Evolutionary conservation across 2,797 vertebrate species (phyloP).

Genomic region (Tolypeutes matacus): DNA sequence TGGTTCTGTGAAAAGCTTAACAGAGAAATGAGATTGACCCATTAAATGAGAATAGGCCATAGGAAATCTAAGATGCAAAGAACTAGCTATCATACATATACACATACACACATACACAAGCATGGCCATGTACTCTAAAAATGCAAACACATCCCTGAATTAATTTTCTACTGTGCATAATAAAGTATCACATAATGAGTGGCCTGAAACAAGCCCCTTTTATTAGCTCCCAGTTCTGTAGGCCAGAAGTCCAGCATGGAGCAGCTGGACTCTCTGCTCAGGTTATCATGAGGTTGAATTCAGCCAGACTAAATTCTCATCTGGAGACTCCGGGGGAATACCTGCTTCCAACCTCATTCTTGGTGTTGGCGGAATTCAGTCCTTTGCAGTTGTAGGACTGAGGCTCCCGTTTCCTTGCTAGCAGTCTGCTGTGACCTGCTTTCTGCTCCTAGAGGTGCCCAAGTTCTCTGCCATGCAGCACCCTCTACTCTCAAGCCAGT

Average conservation of each 20-base stretch:
- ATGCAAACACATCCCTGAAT: not conserved
- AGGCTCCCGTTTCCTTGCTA: not conserved
- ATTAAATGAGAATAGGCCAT: not conserved
- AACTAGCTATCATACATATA: not conserved
- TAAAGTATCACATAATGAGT: not conserved
- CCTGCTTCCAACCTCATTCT: not conserved
- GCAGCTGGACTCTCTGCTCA: not conserved
- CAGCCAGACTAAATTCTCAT: not conserved
- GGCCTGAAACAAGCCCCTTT: not conserved
- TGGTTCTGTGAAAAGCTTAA: not conserved
- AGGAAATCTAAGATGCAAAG: not conserved
- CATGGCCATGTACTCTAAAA: not conserved
- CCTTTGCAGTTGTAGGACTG: not conserved
- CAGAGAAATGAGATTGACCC: not conserved
- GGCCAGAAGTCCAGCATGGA: not conserved
- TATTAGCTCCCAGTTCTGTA: not conserved
- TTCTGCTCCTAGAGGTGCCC: not conserved
- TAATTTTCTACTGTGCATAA: not conserved
- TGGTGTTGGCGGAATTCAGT: not conserved
- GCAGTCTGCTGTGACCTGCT: not conserved
- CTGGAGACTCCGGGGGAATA: not conserved
- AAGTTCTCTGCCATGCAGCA: not conserved
- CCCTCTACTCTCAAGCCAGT: not conserved
- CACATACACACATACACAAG: not conserved
- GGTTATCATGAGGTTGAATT: not conserved